Percentiles rank a stretch among this genome's conserved stretches.
Conservation (phyloP, 1,140 invertebrate species). For the Drosophila orosa region DNA sequence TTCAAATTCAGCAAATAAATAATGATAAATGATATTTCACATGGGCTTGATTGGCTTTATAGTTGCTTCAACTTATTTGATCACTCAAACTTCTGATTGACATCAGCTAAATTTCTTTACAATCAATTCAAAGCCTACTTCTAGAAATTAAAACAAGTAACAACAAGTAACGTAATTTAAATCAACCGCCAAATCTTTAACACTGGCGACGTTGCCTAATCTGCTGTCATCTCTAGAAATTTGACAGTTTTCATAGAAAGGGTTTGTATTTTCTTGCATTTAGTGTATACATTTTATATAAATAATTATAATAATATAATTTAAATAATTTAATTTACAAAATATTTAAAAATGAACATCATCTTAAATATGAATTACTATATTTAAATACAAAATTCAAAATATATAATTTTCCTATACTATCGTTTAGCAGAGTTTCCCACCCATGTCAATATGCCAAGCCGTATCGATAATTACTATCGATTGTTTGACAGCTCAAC, state of each 20-base stretch:
- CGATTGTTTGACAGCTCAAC: constrained; percentile 28
- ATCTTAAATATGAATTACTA: no score
- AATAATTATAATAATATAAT: no score
- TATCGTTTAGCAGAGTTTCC: background rate
- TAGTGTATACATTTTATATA: background rate
- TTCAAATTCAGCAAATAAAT: background rate
- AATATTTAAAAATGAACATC: no score
- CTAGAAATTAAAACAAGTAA: no score
- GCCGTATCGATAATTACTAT: background rate
- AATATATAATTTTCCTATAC: no score
- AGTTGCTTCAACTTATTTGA: background rate
- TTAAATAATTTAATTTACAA: no score
- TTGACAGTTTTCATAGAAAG: background rate
- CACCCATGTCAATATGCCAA: background rate
- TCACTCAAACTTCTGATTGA: background rate
- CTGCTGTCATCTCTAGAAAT: background rate
- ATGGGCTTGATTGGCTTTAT: background rate
- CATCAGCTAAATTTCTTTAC: accelerated
- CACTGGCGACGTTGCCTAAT: background rate
- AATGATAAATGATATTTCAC: no score
- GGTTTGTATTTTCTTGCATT: background rate
- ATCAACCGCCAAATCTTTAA: background rate
- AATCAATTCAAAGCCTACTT: background rate
- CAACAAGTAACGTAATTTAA: background rate
- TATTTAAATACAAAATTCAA: no score